Evolutionary conservation across 2,888 invertebrate genomes (phyloP).

Genomic region (Ochropleura leucogaster): DNA sequence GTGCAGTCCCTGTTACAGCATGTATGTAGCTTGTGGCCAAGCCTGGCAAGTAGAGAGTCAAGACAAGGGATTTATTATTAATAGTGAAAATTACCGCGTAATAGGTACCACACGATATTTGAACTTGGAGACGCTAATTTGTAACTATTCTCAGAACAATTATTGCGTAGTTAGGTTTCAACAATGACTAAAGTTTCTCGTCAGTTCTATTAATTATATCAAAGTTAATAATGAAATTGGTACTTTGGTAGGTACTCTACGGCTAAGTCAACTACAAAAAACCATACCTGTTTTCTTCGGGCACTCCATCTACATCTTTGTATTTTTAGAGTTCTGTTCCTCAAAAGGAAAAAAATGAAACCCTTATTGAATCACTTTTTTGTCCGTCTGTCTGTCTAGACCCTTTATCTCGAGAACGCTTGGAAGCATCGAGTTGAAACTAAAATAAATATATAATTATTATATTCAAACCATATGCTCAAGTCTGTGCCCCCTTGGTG

Average conservation of each 20-base stretch:
- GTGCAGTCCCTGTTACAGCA: not conserved
- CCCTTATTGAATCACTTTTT: too few species aligned
- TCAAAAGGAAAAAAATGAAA: too few species aligned
- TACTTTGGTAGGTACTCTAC: not conserved
- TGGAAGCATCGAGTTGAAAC: too few species aligned
- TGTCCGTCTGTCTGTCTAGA: too few species aligned
- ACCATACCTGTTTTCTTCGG: not conserved
- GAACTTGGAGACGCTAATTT: conserved; percentile 7
- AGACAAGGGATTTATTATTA: conserved; percentile 47
- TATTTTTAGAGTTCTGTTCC: too few species aligned
- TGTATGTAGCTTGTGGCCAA: not conserved
- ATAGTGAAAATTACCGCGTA: conserved; percentile 17
- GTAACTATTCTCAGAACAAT: not conserved
- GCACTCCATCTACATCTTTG: too few species aligned
- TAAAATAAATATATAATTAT: too few species aligned
- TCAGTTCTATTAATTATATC: not conserved
- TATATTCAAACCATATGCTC: too few species aligned
- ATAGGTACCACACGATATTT: conserved; percentile 18
- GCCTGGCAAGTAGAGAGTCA: conserved; percentile 6
- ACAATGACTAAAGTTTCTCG: conserved; percentile 2
- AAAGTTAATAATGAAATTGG: not conserved
- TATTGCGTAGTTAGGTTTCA: not conserved
- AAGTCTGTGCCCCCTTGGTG: too few species aligned
- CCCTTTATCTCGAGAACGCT: too few species aligned
- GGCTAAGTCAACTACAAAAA: not conserved